These are phyloP conservation scores for Potamarius usumacintae DNA, from an alignment of 2,113 vertebrate species.

Conservation along the genomic window DNA sequence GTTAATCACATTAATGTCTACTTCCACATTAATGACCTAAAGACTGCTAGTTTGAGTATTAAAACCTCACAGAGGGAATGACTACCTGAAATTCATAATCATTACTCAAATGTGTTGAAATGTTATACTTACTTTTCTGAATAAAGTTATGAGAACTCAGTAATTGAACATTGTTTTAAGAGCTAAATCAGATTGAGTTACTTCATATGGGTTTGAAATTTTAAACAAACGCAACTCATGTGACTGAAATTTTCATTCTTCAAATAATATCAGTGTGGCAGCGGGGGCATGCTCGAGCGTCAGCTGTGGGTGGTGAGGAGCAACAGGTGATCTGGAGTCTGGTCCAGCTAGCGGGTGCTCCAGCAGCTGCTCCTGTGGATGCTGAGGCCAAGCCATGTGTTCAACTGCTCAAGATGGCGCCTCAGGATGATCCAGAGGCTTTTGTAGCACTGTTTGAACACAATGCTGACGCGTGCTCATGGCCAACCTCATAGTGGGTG, in stretches of 20 bases:
- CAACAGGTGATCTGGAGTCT: too few relatives aligned
- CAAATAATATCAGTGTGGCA: not conserved
- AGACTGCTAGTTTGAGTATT: not conserved
- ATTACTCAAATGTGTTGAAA: not conserved
- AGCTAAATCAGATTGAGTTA: not conserved
- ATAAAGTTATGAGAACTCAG: not conserved
- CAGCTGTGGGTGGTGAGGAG: too few relatives aligned
- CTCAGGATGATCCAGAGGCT: too few relatives aligned
- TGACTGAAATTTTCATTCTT: not conserved
- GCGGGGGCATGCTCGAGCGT: too few relatives aligned
- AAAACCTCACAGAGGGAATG: not conserved
- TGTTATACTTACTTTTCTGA: not conserved
- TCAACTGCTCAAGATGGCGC: too few relatives aligned
- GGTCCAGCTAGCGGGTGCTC: too few relatives aligned
- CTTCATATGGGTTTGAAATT: not conserved
- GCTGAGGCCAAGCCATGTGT: too few relatives aligned
- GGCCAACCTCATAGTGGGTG: too few relatives aligned
- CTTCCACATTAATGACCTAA: not conserved
- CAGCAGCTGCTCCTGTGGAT: too few relatives aligned
- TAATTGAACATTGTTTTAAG: not conserved
- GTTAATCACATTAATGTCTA: not conserved
- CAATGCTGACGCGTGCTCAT: too few relatives aligned
- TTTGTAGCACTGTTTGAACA: too few relatives aligned
- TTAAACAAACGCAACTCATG: not conserved
- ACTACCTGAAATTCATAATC: not conserved